A percentile compares a stretch with the other conserved stretches of the same genome.
Evolutionary conservation across 1,140 invertebrate genomes (phyloP).

Genomic region (Nylanderia fulva): DNA sequence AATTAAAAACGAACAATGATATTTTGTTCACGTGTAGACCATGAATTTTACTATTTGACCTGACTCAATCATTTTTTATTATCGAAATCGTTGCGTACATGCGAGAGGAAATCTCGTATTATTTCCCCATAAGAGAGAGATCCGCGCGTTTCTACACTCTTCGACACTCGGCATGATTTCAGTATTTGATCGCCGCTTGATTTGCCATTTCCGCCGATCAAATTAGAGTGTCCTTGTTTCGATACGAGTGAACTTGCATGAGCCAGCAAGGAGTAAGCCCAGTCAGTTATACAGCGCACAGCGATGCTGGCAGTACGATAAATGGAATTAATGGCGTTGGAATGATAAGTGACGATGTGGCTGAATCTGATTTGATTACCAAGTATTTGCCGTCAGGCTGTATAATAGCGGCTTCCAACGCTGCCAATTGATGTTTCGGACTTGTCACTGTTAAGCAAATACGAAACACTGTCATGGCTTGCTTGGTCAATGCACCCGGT

Average conservation of each 20-base stretch:
- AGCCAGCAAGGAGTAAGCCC: conserved; percentile 66
- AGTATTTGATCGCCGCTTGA: conserved; percentile 60
- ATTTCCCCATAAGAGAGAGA: conserved; percentile 7
- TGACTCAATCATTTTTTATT: conserved; percentile 22
- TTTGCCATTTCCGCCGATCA: conserved; percentile 42
- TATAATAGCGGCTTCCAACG: conserved; percentile 24
- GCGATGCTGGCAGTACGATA: conserved; percentile 74
- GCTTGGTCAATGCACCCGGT: conserved; percentile 19
- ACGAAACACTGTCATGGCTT: conserved; percentile 14
- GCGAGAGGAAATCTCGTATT: conserved; percentile 39
- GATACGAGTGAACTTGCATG: conserved; percentile 55
- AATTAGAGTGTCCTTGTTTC: conserved; percentile 66
- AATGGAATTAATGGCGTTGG: conserved; percentile 82
- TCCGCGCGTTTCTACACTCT: conserved; percentile 33
- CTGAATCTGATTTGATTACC: conserved; percentile 83
- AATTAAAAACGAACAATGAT: neutral
- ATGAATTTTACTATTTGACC: neutral
- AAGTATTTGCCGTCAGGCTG: conserved; percentile 74
- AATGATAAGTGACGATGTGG: conserved; percentile 79
- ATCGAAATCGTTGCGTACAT: neutral
- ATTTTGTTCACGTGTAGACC: neutral
- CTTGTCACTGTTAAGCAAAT: conserved; percentile 3
- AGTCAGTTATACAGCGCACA: conserved; percentile 61
- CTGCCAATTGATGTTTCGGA: conserved; percentile 56
- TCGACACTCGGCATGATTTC: conserved; percentile 17